Conservation (phyloP, 2,113 vertebrate species). For the Fregetta grallaria region DNA sequence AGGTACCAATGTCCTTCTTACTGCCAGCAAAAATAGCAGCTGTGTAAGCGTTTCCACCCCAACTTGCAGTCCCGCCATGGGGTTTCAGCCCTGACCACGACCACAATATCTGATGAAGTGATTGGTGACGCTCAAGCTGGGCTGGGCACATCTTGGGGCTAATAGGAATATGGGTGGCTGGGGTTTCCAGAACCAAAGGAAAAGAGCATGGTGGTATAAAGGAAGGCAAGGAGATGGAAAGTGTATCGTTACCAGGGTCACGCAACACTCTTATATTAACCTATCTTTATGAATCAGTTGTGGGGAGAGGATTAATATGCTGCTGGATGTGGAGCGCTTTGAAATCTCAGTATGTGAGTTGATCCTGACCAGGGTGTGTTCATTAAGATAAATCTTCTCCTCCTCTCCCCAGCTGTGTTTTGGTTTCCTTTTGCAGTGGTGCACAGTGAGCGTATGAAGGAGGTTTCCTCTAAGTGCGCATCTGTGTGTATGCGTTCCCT, state of each 20-base stretch:
- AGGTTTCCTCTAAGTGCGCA: neutral
- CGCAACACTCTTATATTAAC: accelerated
- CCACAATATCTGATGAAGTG: neutral
- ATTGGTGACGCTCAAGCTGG: neutral
- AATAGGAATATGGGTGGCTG: accelerated
- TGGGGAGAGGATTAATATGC: neutral
- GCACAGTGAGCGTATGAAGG: neutral
- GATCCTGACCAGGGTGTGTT: neutral
- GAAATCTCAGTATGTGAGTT: accelerated
- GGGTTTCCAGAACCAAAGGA: neutral
- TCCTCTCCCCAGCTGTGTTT: neutral
- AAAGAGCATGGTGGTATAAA: neutral
- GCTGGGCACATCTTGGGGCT: neutral
- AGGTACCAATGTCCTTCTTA: neutral
- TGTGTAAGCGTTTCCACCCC: neutral
- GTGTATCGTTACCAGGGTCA: accelerated
- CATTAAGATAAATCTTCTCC: neutral
- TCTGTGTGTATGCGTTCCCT: neutral
- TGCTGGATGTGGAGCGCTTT: neutral
- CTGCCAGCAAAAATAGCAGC: neutral
- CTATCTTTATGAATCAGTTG: neutral
- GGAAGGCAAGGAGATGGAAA: neutral
- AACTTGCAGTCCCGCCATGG: neutral
- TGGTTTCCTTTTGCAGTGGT: neutral
- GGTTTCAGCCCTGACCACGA: neutral